Evolutionary conservation across 2,888 invertebrate species (phyloP).

Genomic region (Mystacides longicornis): DNA sequence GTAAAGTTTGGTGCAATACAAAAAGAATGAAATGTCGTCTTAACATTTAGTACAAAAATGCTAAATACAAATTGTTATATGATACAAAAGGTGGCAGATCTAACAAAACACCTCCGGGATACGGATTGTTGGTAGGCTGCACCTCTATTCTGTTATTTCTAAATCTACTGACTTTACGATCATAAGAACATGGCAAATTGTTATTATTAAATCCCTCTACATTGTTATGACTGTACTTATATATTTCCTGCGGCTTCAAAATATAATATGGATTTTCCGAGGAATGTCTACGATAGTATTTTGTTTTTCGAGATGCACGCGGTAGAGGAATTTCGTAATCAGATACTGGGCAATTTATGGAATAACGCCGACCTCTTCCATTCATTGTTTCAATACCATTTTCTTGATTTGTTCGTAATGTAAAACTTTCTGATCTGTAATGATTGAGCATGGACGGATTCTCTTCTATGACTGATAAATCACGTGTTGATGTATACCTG

Average conservation of each 20-base stretch:
- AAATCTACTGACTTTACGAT: neutral
- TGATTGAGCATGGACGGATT: conserved; percentile 30
- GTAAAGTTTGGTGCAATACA: neutral
- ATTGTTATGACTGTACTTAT: neutral
- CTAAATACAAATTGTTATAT: conserved; percentile 44
- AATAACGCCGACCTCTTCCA: conserved; percentile 4
- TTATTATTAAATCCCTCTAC: neutral
- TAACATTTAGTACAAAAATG: conserved; percentile 43
- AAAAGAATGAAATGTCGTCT: neutral
- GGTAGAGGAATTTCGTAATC: conserved; percentile 21
- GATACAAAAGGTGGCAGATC: conserved; percentile 21
- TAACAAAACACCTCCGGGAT: conserved; percentile 15
- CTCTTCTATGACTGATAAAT: conserved; percentile 45
- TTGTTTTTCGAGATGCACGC: conserved; percentile 7
- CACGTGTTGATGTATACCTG: conserved; percentile 29
- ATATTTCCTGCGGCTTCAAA: conserved; percentile 11
- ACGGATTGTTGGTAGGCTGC: neutral
- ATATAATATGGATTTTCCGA: conserved; percentile 18
- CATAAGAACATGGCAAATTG: neutral
- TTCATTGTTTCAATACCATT: neutral
- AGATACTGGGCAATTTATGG: conserved; percentile 1
- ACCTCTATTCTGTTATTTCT: neutral
- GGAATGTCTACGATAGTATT: conserved; percentile 19
- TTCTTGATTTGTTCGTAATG: conserved; percentile 19
- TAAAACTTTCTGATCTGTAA: conserved; percentile 19